Base-by-base conservation (phyloP, 1,140 invertebrate genomes). In the Papilio helenus region DNA sequence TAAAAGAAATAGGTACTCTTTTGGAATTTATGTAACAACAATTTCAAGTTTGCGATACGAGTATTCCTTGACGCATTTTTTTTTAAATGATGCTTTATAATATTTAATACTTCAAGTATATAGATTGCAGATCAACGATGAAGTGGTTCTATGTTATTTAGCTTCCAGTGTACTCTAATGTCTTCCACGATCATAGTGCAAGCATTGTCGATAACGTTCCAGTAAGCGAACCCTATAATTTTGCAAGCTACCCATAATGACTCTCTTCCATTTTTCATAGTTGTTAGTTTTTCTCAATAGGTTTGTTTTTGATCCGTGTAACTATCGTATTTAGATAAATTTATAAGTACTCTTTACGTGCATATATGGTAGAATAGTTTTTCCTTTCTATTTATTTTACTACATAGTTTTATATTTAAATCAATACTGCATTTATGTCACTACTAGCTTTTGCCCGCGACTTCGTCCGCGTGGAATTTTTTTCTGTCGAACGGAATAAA, bases 211-310 rank as follows among this genome's bases (percentile, higher is more conserved):
- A 65, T 65, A 65, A 12, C 10, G 61, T 29, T 65, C 23, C 12
- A 9, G 20, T 65, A 26, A 65, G 4, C 61, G 26, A 26, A 65
- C 61, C 61, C 61, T 65, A 65, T 65, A 34, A 65, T 65, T 65
- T 65, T 16, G 23, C 14, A 16, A 26, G 10, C 4, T 65, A 65
- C 61, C 23, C 26, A 65, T 65, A 65, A 65, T 65, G 16, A 29
- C 61, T 65, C 26, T 65, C 61, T 65, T 65, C 61, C 61, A 29
- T 65, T 5, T 65, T 65, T 29, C 4, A 12, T 65, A 68, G 10
- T 65, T 65, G 26, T 65, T 29, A 65, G 58, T 12, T 16, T 65
- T 46, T 46, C 44, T 10, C 3, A 46, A 46, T 46, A 12, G 9
- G 7, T 46, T 46, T 46, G 0, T 46, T 46, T 46, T 46, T 42